phyloP scores from a whole-genome alignment of 2,797 vertebrate genomes.

The Hydrocynus forskahlii region DNA sequence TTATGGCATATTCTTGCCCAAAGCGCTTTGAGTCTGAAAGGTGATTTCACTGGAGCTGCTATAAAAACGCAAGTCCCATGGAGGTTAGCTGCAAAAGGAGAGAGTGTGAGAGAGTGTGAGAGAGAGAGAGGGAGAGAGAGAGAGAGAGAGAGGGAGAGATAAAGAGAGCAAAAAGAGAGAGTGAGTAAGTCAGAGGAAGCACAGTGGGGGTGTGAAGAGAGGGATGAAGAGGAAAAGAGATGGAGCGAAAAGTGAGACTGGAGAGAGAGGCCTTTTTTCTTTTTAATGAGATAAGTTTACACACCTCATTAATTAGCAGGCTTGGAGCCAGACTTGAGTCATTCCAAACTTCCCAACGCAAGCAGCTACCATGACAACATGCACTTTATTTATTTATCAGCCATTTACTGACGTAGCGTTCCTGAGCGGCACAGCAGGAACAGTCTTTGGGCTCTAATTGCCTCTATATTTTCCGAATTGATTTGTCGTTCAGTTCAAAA shows the following conservation, averaged over 20 bases:
- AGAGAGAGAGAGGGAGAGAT: neutral
- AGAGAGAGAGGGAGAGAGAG: neutral
- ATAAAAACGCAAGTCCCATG: constrained; percentile 48
- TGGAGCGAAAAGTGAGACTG: constrained; percentile 44
- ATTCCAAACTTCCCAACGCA: constrained; percentile 54
- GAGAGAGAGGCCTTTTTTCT: constrained; percentile 52
- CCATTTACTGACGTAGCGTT: constrained; percentile 30
- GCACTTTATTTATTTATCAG: constrained; percentile 53
- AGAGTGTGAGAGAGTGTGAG: neutral
- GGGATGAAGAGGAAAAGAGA: constrained; percentile 3
- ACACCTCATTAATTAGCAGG: constrained; percentile 79
- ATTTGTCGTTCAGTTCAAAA: constrained; percentile 68
- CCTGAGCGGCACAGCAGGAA: constrained; percentile 28
- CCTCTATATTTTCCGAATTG: constrained; percentile 79
- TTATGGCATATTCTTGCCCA: constrained; percentile 64
- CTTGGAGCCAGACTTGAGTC: constrained; percentile 65
- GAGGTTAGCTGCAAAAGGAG: constrained; percentile 43
- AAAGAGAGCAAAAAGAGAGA: neutral
- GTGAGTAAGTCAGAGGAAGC: constrained; percentile 26
- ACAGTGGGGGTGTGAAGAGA: constrained; percentile 33
- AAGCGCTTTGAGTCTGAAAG: constrained; percentile 53
- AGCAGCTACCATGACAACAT: constrained; percentile 39
- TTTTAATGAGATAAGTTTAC: constrained; percentile 76
- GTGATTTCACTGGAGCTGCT: constrained; percentile 53
- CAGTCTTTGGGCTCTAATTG: constrained; percentile 70